phyloP scores from a whole-genome alignment of 2,888 invertebrate genomes.

The Hedya salicella region DNA sequence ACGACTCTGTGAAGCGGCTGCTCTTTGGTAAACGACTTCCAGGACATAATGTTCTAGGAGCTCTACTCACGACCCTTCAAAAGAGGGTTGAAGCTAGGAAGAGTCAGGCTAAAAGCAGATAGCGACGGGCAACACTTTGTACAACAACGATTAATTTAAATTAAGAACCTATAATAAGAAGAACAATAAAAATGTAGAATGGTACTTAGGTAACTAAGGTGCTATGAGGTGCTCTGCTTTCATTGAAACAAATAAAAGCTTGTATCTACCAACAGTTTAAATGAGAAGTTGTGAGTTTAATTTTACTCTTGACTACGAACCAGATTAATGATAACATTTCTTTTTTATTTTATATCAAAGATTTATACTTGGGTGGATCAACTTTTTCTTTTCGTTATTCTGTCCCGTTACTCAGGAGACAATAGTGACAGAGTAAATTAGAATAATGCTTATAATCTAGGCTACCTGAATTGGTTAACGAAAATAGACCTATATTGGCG shows the following conservation, averaged over 20 bases:
- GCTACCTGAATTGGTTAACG: too few species aligned
- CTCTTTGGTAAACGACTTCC: constrained; percentile 95
- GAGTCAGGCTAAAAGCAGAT: constrained; percentile 74
- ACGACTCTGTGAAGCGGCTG: constrained; percentile 94
- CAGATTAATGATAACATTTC: too few species aligned
- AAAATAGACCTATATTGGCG: too few species aligned
- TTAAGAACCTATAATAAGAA: not conserved
- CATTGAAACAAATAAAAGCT: not conserved
- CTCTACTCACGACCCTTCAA: constrained; percentile 91
- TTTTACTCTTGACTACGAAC: too few species aligned
- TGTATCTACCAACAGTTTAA: not conserved
- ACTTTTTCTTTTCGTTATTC: too few species aligned
- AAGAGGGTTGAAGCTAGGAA: constrained; percentile 90
- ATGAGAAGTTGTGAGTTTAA: not conserved
- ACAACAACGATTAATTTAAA: constrained; percentile 7
- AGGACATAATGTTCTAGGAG: constrained; percentile 94
- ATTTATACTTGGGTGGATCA: too few species aligned
- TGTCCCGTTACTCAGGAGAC: too few species aligned
- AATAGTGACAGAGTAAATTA: too few species aligned
- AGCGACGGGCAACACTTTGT: constrained; percentile 52
- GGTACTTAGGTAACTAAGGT: constrained; percentile 1
- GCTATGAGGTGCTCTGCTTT: constrained; percentile 8
- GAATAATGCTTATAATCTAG: too few species aligned
- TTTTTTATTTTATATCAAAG: not conserved
- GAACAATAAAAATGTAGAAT: not conserved